Conservation (phyloP, 1,140 invertebrate genomes). For the Whitmania pigra region DNA sequence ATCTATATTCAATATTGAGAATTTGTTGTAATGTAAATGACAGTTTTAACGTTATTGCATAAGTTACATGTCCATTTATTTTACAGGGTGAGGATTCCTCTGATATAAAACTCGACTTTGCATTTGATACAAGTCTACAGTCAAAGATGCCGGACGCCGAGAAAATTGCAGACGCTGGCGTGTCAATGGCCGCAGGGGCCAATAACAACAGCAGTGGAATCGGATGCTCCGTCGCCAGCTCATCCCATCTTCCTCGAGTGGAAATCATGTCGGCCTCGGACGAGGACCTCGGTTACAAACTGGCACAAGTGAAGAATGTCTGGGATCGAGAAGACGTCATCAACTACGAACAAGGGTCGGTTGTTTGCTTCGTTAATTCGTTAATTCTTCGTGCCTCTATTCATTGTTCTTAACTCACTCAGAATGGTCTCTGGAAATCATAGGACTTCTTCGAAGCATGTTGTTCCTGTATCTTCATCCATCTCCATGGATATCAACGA, state of each 20-base stretch:
- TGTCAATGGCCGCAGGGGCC: constrained; percentile 50
- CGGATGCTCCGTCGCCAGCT: constrained; percentile 35
- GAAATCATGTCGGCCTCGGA: constrained; percentile 56
- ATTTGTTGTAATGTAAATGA: too few species aligned
- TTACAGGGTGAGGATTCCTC: constrained; percentile 59
- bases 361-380: not conserved
- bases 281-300: constrained; percentile 81
- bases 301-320: constrained; percentile 77
- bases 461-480: constrained; percentile 34
- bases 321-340: constrained; percentile 60
- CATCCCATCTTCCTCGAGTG: constrained; percentile 33
- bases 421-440: constrained; percentile 1
- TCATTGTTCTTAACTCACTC: not conserved
- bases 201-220: constrained; percentile 24
- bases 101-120: constrained; percentile 80
- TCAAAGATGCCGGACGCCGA: constrained; percentile 50
- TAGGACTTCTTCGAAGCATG: constrained; percentile 28
- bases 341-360: constrained; percentile 54
- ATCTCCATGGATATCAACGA: constrained; percentile 30
- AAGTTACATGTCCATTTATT: constrained; percentile 35
- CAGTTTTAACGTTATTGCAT: too few species aligned
- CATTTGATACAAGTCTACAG: constrained; percentile 59
- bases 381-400: too few species aligned
- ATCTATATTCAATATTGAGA: not conserved
- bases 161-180: constrained; percentile 49